Evolutionary conservation across 2,113 vertebrate species (phyloP), one percentile per base, ranked within the genome.

Genomic region (Nerophis lumbriciformis): DNA sequence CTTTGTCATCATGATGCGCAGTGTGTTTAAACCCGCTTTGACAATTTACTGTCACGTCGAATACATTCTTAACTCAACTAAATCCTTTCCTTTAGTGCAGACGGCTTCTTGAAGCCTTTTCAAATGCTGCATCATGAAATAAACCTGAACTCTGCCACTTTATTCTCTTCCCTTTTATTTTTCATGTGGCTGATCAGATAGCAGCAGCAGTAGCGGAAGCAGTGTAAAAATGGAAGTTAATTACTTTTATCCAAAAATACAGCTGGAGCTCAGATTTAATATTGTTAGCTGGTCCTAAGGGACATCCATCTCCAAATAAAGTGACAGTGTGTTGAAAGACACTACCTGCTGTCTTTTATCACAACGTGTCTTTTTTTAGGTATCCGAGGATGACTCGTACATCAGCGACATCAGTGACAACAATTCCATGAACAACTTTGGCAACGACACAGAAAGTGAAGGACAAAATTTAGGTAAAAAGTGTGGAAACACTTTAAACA

Each of bases 341-440:
- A 28, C 28, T 48, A 80, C 52, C 28, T 49, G 50, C 28, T 21
- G 8, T 71, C n/a, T 21, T 16, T 49, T 28, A 21, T 44, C 61
- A 61, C 36, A 28, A 65, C 65, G 45, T 54, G 56, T 52, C 59
- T 61, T 70, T 72, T 82, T 83, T 59, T 50, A 99, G 96, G 88
- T 88, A 65, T 98, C 96, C 1, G 97, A 98, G 56, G 95, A 98
- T 79, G 96, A 98, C 61, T 99, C 97, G 0, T 95, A 97, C 35
- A 93, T 92, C 70, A 99, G 97, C 73, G 97, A 99, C 82, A 84
- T 98, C 79, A 99, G 97, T 84, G 97, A 99, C 83, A 98, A 96
- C 59, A 84, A 92, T 71, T 99, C 97, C 16, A 88, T 98, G 87
- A 95, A 97, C 82, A 96, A 96, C 82, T 90, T 96, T 71, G 94